Evolutionary conservation across 2,888 invertebrate species (phyloP).

Genomic region (Leucophenga montana): DNA sequence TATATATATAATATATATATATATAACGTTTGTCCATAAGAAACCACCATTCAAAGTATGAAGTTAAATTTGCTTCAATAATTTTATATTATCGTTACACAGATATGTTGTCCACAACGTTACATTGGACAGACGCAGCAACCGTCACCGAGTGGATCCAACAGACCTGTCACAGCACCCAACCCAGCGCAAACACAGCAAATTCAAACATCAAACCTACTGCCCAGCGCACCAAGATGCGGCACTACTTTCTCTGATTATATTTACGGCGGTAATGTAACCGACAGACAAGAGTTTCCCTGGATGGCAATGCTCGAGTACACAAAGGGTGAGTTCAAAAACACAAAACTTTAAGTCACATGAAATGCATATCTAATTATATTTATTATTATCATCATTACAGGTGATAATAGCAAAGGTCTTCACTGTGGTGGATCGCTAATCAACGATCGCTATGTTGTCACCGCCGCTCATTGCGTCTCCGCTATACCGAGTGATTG

Average conservation of each 20-base stretch:
- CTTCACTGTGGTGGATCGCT: conserved; percentile 84
- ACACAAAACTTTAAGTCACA: no score
- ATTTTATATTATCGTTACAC: background rate
- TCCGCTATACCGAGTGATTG: conserved; percentile 78
- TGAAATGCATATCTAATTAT: background rate
- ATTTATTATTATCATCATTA: conserved; percentile 39
- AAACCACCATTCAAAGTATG: no score
- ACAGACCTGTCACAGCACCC: conserved; percentile 9
- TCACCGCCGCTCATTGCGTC: conserved; percentile 87
- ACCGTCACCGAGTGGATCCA: no score
- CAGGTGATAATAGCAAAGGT: conserved; percentile 76
- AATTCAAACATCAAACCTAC: conserved; percentile 54
- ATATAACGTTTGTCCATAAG: no score
- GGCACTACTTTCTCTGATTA: conserved; percentile 73
- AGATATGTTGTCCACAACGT: conserved; percentile 53
- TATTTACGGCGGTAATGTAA: conserved; percentile 77
- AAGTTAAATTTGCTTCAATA: no score
- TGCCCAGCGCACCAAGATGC: conserved; percentile 53
- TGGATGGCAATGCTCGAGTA: conserved; percentile 74
- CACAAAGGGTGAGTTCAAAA: conserved; percentile 55
- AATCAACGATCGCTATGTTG: conserved; percentile 78
- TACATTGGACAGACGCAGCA: no score
- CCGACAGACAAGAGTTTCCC: conserved; percentile 79
- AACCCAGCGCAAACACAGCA: conserved; percentile 17
- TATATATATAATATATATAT: no score